Evolutionary conservation across 2,113 vertebrate species (phyloP).

Genomic region (Coracopsis vasa): DNA sequence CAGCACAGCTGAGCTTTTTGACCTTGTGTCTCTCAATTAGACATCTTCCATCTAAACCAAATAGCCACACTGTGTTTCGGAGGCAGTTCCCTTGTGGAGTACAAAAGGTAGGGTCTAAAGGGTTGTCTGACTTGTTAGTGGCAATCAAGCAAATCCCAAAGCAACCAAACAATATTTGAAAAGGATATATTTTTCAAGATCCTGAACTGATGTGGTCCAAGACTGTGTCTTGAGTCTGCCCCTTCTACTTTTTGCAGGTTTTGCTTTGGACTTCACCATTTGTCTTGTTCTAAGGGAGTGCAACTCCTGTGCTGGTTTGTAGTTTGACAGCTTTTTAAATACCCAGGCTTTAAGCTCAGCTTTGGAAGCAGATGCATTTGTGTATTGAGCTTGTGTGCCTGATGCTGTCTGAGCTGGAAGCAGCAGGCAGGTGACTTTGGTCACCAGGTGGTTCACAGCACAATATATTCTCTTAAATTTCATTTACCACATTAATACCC

Average conservation of each 20-base stretch:
- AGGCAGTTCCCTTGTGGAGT: not conserved
- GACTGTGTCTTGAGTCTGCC: not conserved
- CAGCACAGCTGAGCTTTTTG: not conserved
- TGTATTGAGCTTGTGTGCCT: not conserved
- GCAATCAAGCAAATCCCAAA: not conserved
- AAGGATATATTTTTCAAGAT: not conserved
- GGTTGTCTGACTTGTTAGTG: not conserved
- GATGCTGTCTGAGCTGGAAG: not conserved
- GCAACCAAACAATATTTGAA: not conserved
- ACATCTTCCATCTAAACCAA: not conserved
- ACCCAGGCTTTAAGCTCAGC: not conserved
- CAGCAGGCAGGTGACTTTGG: not conserved
- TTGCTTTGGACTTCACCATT: not conserved
- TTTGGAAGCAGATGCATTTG: not conserved
- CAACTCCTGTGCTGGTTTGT: not conserved
- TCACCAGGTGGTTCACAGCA: not conserved
- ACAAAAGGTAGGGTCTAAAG: not conserved
- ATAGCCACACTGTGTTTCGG: rapidly evolving
- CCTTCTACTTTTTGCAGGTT: not conserved
- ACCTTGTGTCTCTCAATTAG: not conserved
- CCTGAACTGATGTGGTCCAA: not conserved
- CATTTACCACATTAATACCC: not conserved
- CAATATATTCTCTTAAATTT: not conserved
- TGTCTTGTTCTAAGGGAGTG: not conserved
- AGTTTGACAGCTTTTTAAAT: not conserved